Evolutionary conservation across 2,888 invertebrate species (phyloP).

Genomic region (Sericinus montela): DNA sequence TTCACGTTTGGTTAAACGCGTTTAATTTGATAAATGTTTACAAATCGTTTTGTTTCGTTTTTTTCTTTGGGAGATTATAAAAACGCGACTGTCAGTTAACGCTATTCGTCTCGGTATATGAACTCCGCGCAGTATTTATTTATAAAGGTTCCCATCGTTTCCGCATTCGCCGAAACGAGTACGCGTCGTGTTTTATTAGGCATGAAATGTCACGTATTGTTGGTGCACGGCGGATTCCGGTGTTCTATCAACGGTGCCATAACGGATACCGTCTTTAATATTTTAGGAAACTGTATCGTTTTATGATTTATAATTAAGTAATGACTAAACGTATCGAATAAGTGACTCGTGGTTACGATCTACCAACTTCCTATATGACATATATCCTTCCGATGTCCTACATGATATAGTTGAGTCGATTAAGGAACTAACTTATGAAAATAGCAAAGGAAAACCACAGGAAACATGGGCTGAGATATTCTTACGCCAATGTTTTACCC

Average conservation of each 20-base stretch:
- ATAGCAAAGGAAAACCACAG: too few species aligned
- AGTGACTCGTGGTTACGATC: too few species aligned
- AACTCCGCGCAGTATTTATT: constrained; percentile 10
- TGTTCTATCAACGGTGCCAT: constrained; percentile 24
- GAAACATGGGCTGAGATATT: too few species aligned
- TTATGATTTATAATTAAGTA: too few species aligned
- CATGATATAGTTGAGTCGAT: too few species aligned
- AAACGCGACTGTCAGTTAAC: neutral
- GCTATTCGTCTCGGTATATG: neutral
- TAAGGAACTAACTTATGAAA: too few species aligned
- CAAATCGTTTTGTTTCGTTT: constrained; percentile 2
- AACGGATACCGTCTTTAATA: too few species aligned
- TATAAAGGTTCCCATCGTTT: constrained; percentile 8
- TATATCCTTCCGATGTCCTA: too few species aligned
- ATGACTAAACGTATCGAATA: too few species aligned
- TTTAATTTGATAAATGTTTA: constrained; percentile 14
- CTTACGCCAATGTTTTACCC: too few species aligned
- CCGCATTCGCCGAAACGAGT: constrained; percentile 12
- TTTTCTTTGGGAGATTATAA: constrained; percentile 13
- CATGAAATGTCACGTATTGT: constrained; percentile 8
- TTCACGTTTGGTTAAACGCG: constrained; percentile 10
- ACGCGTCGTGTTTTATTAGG: constrained; percentile 9
- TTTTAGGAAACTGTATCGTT: too few species aligned
- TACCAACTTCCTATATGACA: too few species aligned
- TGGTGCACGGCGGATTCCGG: neutral